Base-by-base conservation (phyloP, 2,113 vertebrate genomes). In the Aptenodytes patagonicus region DNA sequence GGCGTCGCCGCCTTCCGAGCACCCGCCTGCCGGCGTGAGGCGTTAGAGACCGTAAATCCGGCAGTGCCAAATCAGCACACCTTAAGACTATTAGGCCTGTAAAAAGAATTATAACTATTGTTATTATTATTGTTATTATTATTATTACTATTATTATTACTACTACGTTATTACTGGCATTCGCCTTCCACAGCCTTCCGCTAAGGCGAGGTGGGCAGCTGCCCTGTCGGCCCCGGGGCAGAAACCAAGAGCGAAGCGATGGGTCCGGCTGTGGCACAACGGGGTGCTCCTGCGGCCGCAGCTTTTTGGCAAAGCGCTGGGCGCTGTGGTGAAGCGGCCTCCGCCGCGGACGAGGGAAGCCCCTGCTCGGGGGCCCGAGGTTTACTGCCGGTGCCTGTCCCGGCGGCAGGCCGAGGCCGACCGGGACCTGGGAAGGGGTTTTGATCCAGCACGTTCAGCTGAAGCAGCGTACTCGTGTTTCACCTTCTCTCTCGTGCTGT, bases 21-120 rank as follows among this genome's bases (percentile, higher is more conserved):
- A 2, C 9, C 4, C 13, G 68, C 2, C 75, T 2, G 51, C 89
- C 92, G 52, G 46, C 3, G 7, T 21, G 92, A 10, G 87, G 87
- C 90, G 84, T 26, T 31, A 60, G 80, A 77, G 80, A 54, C 87
- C 71, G 80, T 7, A 4, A 38, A 1, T 34, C 13, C 5, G n/a
- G 20, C 32, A 0, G 3, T 15, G 85, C 26, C 21, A 5, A 0
- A 1, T 7, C 15, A 1, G n/a, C 55, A 5, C 24, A 4, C 24
- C 0, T 20, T 26, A 17, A 13, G 29, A 11, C 40, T 20, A 5
- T 10, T 10, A 4, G 42, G n/a, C n/a, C 31, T 49, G 25, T 17
- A 32, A 21, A 57, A 42, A 25, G 3, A 21, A 9, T 17, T 14
- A 38, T 11, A 38, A 24, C 42, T 42, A 42, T 42, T 42, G 14